Evolutionary conservation across 1,140 invertebrate species (phyloP).

Genomic region (Drosophila malerkotliana): DNA sequence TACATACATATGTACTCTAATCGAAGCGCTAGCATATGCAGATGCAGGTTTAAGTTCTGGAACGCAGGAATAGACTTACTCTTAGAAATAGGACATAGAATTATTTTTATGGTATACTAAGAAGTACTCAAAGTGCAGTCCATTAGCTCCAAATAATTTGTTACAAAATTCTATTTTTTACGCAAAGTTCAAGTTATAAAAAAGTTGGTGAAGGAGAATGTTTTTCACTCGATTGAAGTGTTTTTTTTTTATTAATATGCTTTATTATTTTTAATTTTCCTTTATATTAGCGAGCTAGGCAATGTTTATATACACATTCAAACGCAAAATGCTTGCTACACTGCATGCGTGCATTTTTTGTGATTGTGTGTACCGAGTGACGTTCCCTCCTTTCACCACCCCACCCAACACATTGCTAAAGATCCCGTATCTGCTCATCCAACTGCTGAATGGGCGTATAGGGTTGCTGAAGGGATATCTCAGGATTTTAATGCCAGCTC

Average conservation of each 20-base stretch:
- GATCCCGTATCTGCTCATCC: neutral
- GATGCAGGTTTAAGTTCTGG: no score
- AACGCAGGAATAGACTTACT: no score
- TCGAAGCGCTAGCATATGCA: no score
- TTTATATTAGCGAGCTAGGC: neutral
- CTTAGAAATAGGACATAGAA: no score
- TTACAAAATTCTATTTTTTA: no score
- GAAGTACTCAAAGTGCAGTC: no score
- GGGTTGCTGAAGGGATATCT: neutral
- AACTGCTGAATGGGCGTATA: neutral
- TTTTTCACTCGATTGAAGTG: slow-evolving; percentile 11
- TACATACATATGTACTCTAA: no score
- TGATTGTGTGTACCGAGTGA: no score
- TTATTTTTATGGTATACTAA: no score
- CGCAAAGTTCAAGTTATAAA: neutral
- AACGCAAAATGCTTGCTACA: no score
- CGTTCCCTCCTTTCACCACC: no score
- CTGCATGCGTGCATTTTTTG: neutral
- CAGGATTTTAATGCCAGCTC: neutral
- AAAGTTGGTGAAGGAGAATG: neutral
- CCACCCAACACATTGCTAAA: neutral
- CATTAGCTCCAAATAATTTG: no score
- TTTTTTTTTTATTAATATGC: neutral
- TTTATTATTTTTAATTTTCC: neutral
- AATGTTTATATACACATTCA: neutral